Evolutionary conservation across 1,140 invertebrate genomes (phyloP).

Genomic region (Hyles euphorbiae): DNA sequence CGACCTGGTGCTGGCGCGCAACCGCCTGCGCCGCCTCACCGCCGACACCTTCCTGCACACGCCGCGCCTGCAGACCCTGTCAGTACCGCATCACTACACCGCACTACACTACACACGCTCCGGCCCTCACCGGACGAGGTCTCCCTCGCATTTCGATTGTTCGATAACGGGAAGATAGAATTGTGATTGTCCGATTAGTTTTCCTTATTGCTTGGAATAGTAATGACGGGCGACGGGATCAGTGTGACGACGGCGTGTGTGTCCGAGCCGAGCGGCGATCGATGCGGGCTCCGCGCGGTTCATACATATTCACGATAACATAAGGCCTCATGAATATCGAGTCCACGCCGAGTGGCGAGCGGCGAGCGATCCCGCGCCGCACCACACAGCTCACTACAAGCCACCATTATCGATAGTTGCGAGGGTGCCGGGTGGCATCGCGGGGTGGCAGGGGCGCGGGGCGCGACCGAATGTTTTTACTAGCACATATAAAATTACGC

Average conservation of each 20-base stretch:
- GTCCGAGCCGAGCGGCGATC: background rate
- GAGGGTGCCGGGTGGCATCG: too few relatives aligned
- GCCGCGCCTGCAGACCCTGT: slow-evolving; percentile 89
- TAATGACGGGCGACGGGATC: background rate
- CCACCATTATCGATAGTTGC: too few relatives aligned
- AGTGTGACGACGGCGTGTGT: background rate
- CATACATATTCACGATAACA: too few relatives aligned
- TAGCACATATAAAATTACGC: too few relatives aligned
- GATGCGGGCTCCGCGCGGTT: too few relatives aligned
- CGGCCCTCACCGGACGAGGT: too few relatives aligned
- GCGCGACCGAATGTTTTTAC: too few relatives aligned
- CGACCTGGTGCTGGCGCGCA: slow-evolving; percentile 90
- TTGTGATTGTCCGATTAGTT: background rate
- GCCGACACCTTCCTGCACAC: slow-evolving; percentile 89
- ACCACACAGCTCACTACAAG: too few relatives aligned
- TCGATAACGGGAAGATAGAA: too few relatives aligned
- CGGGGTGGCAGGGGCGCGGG: too few relatives aligned
- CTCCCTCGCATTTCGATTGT: too few relatives aligned
- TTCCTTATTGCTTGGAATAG: background rate
- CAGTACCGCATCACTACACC: slow-evolving; percentile 68
- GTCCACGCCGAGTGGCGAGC: background rate
- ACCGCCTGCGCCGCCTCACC: slow-evolving; percentile 85
- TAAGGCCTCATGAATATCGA: background rate
- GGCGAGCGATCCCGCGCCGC: background rate
- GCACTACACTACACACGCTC: background rate